phyloP scores from a whole-genome alignment of 1,140 invertebrate species.

The Planococcus citri region DNA sequence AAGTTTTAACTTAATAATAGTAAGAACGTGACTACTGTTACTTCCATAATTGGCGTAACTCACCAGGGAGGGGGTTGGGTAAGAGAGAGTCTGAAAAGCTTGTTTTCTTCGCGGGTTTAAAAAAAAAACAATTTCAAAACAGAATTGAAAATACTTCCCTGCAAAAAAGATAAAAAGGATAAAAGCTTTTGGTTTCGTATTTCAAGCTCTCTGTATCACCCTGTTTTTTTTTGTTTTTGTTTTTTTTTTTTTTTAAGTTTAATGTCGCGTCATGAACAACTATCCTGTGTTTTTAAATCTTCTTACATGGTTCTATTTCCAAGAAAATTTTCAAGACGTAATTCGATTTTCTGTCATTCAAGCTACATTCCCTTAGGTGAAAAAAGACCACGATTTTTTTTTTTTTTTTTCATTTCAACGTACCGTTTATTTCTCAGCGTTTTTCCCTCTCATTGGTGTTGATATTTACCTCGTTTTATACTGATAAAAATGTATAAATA shows the following conservation, averaged over 20 bases:
- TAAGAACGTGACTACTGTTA: too few species aligned
- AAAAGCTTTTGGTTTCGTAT: neutral
- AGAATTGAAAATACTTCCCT: neutral
- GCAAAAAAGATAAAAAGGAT: neutral
- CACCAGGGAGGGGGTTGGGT: too few species aligned
- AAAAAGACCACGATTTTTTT: neutral
- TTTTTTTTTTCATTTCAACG: neutral
- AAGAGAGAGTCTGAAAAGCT: too few species aligned
- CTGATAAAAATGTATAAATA: neutral
- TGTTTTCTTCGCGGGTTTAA: too few species aligned
- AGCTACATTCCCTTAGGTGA: neutral
- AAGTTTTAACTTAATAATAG: too few species aligned
- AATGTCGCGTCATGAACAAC: conserved; percentile 2
- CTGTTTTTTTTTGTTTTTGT: too few species aligned
- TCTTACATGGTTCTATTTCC: neutral
- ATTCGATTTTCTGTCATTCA: neutral
- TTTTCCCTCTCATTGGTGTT: neutral
- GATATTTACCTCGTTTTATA: neutral
- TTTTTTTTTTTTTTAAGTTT: neutral
- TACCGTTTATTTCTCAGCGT: neutral
- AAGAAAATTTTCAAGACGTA: neutral
- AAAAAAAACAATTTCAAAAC: neutral
- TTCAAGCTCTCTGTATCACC: neutral
- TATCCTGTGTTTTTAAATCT: neutral
- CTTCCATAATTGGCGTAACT: too few species aligned